phyloP scores from a whole-genome alignment of 2,797 vertebrate genomes.

The Selene dorsalis region DNA sequence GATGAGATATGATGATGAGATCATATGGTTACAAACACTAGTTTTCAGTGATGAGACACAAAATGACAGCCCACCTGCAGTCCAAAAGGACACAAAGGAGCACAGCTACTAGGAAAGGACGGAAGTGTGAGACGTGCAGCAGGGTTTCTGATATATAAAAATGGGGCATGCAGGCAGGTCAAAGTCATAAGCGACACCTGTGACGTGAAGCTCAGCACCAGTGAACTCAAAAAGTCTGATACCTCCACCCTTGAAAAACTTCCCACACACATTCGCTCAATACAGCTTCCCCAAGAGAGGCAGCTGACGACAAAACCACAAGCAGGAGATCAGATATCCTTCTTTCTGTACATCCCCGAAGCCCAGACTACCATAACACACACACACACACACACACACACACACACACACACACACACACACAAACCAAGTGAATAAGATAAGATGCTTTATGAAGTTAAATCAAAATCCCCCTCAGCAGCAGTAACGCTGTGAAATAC shows the following conservation, averaged over 20 bases:
- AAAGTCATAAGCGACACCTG: slow-evolving; percentile 34
- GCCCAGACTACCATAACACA: slow-evolving; percentile 9
- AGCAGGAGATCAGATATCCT: slow-evolving; percentile 68
- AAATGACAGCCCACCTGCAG: not conserved
- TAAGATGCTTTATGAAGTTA: slow-evolving; percentile 52
- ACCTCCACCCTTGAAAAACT: slow-evolving; percentile 39
- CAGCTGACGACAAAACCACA: slow-evolving; percentile 71
- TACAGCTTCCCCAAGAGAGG: slow-evolving; percentile 41
- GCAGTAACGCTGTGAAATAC: slow-evolving; percentile 33
- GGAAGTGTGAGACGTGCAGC: not conserved
- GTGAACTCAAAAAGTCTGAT: slow-evolving; percentile 27
- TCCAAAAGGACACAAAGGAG: not conserved
- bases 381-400: slow-evolving; percentile 7
- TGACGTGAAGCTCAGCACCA: slow-evolving; percentile 17
- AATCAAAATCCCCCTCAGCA: slow-evolving; percentile 37
- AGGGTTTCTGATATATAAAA: slow-evolving; percentile 19
- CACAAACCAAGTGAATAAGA: slow-evolving; percentile 38
- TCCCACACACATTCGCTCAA: slow-evolving; percentile 34
- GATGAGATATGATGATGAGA: no score
- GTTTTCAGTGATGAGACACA: not conserved
- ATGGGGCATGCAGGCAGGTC: slow-evolving; percentile 10
- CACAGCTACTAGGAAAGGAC: not conserved
- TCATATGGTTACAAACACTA: no score
- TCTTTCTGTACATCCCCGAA: slow-evolving; percentile 40
- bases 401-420: slow-evolving; percentile 18